Conservation (phyloP, 2,113 vertebrate genomes). For the Eublepharis macularius region DNA sequence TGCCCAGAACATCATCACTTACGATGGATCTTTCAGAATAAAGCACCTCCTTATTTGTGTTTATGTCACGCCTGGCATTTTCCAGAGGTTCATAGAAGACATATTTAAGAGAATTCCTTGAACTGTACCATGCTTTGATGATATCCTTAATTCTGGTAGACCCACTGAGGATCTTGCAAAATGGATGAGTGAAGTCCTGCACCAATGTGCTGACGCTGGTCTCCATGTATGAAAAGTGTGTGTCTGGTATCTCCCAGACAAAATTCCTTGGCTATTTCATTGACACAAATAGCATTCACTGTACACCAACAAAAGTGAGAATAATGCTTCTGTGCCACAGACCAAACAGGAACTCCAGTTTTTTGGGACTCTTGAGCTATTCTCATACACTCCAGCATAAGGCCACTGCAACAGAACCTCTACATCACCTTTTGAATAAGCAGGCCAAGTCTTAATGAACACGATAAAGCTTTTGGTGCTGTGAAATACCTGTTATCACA, state of each 20-base stretch:
- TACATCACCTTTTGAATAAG: not conserved
- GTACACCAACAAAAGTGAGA: not conserved
- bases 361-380: not conserved
- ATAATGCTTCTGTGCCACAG: not conserved
- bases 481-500: not conserved
- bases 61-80: too few relatives aligned
- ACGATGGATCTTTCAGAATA: not conserved
- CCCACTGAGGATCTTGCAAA: accelerated
- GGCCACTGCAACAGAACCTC: not conserved
- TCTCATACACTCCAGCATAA: not conserved
- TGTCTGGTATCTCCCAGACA: not conserved
- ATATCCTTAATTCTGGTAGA: not conserved
- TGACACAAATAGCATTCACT: not conserved
- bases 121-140: not conserved
- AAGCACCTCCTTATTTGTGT: not conserved
- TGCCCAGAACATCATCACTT: not conserved
- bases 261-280: not conserved
- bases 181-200: not conserved
- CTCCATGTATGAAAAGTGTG: not conserved
- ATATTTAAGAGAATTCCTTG: not conserved
- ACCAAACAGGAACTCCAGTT: not conserved
- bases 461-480: not conserved
- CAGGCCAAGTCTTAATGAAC: not conserved
- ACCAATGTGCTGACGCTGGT: not conserved
- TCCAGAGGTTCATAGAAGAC: not conserved